phyloP scores from a whole-genome alignment of 2,113 vertebrate genomes.

The Elachura formosa region DNA sequence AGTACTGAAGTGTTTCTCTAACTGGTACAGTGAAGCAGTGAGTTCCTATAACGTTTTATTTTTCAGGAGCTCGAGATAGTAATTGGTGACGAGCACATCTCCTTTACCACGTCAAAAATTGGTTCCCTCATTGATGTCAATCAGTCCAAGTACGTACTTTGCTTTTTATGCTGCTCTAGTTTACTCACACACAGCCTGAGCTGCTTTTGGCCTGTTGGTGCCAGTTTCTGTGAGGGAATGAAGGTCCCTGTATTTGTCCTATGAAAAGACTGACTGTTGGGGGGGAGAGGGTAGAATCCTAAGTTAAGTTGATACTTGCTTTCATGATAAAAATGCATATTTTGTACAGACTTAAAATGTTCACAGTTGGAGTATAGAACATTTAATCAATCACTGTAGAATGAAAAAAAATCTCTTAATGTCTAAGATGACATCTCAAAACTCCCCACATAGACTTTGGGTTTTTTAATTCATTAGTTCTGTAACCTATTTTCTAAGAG shows the following conservation, averaged over 20 bases:
- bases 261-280: background rate
- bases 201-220: background rate
- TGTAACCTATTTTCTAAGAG: background rate
- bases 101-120: conserved; percentile 98
- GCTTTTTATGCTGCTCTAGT: background rate
- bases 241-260: background rate
- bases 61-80: conserved; percentile 96
- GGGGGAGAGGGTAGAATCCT: background rate
- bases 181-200: background rate
- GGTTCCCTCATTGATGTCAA: conserved; percentile 98
- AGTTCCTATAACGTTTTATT: background rate
- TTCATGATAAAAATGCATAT: background rate
- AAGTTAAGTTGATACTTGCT: background rate
- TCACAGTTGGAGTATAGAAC: background rate
- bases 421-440: background rate
- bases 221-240: background rate
- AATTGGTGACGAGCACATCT: conserved; percentile 98
- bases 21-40: background rate
- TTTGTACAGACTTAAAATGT: background rate
- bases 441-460: background rate
- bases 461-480: background rate
- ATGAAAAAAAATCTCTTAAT: background rate
- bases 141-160: conserved; percentile 90
- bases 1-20: background rate
- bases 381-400: background rate